Base-by-base conservation (phyloP, 2,113 vertebrate genomes). In the Brachyistius frenatus region DNA sequence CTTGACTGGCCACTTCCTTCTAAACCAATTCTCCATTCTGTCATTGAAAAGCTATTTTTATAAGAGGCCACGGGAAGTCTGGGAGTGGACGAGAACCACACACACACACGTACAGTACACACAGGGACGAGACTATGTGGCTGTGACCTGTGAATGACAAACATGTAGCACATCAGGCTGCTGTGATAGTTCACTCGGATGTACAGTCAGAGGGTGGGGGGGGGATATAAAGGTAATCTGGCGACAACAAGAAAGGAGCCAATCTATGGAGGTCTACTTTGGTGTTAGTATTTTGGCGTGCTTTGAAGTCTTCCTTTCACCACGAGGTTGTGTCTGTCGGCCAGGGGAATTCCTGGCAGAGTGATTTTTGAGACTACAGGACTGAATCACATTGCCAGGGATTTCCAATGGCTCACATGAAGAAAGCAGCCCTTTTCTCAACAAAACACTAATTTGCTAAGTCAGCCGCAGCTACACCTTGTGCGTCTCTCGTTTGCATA, bases 361-460 rank as follows among this genome's bases (percentile, higher is more conserved):
- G 97, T 96, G 97, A 97, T 97, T 97, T 94, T 97, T 95, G 81
- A 93, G 86, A 92, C 78, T 91, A 90, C 83, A 91, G 83, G 90
- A 93, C 93, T 95, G 95, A 97, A 98, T 98, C 97, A 98, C 97
- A 98, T 98, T 98, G 97, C 96, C 96, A 97, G 96, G 97, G 97
- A 96, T 97, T 97, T 97, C 97, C 97, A 97, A 96, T 96, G 89
- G 95, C 93, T 94, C 89, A 94, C 93, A 93, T 75, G 96, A 94
- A 88, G 69, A 88, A 87, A 83, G 55, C 90, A 7, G 57, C 82
- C 33, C 54, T 50, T 57, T 64, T 66, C 55, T 57, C 66, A 58
- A 63, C 39, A n/a, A 47, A 56, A 44, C 66, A 37, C 46, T 56
- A 53, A 84, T 77, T 62, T 62, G 47, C 14, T 49, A 63, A 79